Evolutionary conservation across 1,140 invertebrate genomes (phyloP), one percentile per base, ranked within the genome.

Genomic region (Drosophila biarmipes): DNA sequence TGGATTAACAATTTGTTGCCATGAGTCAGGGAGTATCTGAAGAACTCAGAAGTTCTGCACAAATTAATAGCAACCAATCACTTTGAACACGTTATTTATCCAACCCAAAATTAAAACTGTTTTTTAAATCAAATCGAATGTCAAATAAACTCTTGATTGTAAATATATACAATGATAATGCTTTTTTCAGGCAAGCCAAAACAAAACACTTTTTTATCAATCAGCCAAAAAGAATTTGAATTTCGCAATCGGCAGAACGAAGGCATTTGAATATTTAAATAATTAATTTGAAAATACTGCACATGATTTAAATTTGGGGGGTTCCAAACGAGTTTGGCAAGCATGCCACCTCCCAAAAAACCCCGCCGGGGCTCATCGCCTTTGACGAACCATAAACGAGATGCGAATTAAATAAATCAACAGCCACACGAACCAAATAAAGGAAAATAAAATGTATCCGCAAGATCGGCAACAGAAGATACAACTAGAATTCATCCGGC

Each of bases 341-440:
- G 63, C 63, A 64, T 51, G 64, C 38, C 27, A 61, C 61, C 61
- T 34, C 27, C 7, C 27, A 27, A 27, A 29, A 42, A 31, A 37
- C n/a, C 53, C 38, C 37, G 6, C 15, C 43, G 5, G 6, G 19
- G 45, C 31, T 48, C 34, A 62, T 45, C 42, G 29, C 55, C 61
- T 63, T 63, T 63, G 43, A 66, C 57, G 48, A 40, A 64, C 61
- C 73, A 73, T 81, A 77, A 77, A 82, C 63, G 59, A 82, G 73
- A 78, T 82, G 69, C 69, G 68, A 82, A 82, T 82, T 74, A 61
- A 61, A 58, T 82, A 51, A 67, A 62, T 62, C 59, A 34, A 75
- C 75, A 78, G 34, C 35, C 43, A 42, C 35, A 49, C 68, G 38
- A 72, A 54, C 31, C 48, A 38, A 43, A 52, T 52, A 54, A 46